A percentile compares a stretch with the other conserved stretches of the same genome.
Evolutionary conservation across 2,113 vertebrate species (phyloP).

Genomic region (Genyomyrus donnyi): DNA sequence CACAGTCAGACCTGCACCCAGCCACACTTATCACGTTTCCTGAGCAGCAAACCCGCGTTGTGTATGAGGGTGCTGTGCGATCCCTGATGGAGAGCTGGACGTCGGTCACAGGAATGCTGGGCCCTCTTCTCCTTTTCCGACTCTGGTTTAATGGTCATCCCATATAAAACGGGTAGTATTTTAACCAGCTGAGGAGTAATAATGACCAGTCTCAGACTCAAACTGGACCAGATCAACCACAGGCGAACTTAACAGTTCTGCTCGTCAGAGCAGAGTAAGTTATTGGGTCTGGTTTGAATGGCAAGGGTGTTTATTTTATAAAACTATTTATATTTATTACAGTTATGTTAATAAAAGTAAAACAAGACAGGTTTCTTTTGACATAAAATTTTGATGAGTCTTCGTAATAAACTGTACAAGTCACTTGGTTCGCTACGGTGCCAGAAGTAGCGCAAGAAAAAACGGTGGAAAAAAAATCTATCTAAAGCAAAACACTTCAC

Average conservation of each 20-base stretch:
- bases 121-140: background rate
- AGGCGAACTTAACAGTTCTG: background rate
- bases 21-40: background rate
- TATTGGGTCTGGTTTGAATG: constrained; percentile 9
- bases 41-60: background rate
- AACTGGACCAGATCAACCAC: background rate
- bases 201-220: background rate
- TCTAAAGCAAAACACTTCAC: background rate
- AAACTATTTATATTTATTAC: constrained; percentile 57
- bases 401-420: constrained; percentile 53
- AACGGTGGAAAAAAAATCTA: background rate
- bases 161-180: background rate
- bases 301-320: constrained; percentile 56
- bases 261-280: background rate
- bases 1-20: background rate
- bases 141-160: background rate
- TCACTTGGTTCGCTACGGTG: background rate
- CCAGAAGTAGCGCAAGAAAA: constrained; percentile 1
- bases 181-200: background rate
- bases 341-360: constrained; percentile 44
- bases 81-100: background rate
- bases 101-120: background rate
- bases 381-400: background rate
- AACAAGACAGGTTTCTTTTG: constrained; percentile 37
- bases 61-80: background rate